Conservation (phyloP, 2,888 invertebrate genomes). For the Lacanobia wlatinum region DNA sequence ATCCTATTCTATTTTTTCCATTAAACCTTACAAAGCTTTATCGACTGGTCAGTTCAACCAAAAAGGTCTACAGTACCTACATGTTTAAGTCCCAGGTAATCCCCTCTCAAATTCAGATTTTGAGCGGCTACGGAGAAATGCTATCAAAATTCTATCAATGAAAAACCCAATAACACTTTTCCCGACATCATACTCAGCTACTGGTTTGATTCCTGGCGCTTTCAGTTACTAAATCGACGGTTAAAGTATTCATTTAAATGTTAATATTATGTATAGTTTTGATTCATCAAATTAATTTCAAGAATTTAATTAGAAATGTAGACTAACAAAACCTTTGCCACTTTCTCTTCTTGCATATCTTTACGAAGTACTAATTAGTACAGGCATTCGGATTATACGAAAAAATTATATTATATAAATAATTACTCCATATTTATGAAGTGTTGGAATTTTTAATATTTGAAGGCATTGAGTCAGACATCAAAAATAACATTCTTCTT, state of each 20-base stretch:
- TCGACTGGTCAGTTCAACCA: too few relatives aligned
- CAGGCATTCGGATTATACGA: slow-evolving; percentile 10
- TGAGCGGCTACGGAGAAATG: too few relatives aligned
- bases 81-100: too few relatives aligned
- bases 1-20: too few relatives aligned
- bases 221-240: neutral
- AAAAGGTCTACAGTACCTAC: too few relatives aligned
- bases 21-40: too few relatives aligned
- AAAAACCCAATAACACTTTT: too few relatives aligned
- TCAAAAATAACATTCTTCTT: slow-evolving; percentile 7
- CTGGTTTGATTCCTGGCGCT: too few relatives aligned
- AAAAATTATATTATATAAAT: slow-evolving; percentile 22
- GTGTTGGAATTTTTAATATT: slow-evolving; percentile 36
- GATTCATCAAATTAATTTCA: slow-evolving; percentile 25
- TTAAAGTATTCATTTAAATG: neutral
- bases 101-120: too few relatives aligned
- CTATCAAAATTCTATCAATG: too few relatives aligned
- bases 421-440: slow-evolving; percentile 6
- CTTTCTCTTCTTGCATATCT: slow-evolving; percentile 35
- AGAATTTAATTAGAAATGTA: slow-evolving; percentile 10
- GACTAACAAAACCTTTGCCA: slow-evolving; percentile 9
- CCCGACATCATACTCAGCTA: too few relatives aligned
- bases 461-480: slow-evolving; percentile 9
- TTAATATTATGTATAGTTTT: slow-evolving; percentile 1
- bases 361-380: slow-evolving; percentile 18